Conservation (phyloP, 2,888 invertebrate genomes). For the Brachynemurus nebulosus region DNA sequence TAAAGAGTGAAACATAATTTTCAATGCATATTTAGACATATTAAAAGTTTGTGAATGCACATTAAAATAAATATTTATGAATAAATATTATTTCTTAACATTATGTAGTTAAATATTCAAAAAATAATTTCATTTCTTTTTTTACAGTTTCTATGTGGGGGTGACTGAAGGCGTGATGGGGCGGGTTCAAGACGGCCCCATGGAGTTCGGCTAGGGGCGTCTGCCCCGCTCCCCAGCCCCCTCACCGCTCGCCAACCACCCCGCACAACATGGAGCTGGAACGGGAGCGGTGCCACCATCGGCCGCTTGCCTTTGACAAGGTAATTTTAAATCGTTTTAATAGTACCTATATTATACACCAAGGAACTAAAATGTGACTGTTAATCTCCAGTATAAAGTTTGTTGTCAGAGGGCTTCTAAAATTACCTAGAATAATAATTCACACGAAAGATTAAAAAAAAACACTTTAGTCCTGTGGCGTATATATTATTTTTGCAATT, state of each 20-base stretch:
- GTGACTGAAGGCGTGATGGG: constrained; percentile 68
- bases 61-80: too few species aligned
- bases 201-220: constrained; percentile 75
- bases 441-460: too few species aligned
- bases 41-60: too few species aligned
- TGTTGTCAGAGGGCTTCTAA: too few species aligned
- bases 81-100: background rate
- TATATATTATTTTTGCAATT: too few species aligned
- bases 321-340: constrained; percentile 32
- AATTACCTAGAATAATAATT: too few species aligned
- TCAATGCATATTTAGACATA: too few species aligned
- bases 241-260: constrained; percentile 37
- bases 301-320: constrained; percentile 65
- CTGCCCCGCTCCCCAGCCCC: constrained; percentile 50
- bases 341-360: too few species aligned
- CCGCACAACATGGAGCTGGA: constrained; percentile 29
- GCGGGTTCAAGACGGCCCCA: constrained; percentile 74
- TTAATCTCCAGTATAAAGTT: too few species aligned
- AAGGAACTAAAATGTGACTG: too few species aligned
- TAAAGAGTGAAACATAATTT: too few species aligned
- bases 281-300: constrained; percentile 30
- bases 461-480: too few species aligned
- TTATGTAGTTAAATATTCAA: background rate
- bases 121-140: constrained; percentile 11
- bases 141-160: constrained; percentile 52